These are phyloP conservation scores for Myiotriccus ornatus DNA, from an alignment of 2,797 vertebrate genomes.

Conservation along the genomic window DNA sequence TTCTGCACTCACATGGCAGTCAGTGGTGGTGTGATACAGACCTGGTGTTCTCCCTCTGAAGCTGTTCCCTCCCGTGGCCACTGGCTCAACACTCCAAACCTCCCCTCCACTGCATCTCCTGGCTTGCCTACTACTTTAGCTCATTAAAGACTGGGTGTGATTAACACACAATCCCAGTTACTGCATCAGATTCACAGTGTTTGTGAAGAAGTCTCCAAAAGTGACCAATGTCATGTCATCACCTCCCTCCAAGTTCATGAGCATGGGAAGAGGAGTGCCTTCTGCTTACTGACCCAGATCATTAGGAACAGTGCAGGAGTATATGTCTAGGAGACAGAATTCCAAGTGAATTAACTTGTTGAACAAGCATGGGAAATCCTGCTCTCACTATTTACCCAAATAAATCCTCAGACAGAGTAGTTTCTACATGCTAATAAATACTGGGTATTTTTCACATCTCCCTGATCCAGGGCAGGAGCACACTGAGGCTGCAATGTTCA, in stretches of 20 bases:
- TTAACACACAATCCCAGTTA: neutral
- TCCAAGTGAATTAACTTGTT: neutral
- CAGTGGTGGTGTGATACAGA: accelerated
- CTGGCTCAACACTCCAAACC: neutral
- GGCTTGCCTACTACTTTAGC: neutral
- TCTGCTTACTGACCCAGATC: neutral
- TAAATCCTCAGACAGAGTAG: neutral
- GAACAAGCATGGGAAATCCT: neutral
- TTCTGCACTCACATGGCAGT: neutral
- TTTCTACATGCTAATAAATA: neutral
- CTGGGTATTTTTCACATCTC: neutral
- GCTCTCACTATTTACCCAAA: neutral
- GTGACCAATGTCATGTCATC: neutral
- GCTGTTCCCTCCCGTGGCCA: neutral
- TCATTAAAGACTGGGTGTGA: neutral
- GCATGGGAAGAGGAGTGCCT: neutral
- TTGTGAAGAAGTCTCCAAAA: neutral
- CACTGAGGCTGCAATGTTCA: neutral
- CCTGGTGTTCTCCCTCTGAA: neutral
- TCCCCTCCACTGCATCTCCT: neutral
- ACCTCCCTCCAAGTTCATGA: neutral
- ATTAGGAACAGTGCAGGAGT: neutral
- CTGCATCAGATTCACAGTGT: neutral
- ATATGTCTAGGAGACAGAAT: neutral
- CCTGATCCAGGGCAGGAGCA: neutral